These are phyloP conservation scores for Spodoptera picta DNA, from an alignment of 2,888 invertebrate genomes.

Conservation along the genomic window DNA sequence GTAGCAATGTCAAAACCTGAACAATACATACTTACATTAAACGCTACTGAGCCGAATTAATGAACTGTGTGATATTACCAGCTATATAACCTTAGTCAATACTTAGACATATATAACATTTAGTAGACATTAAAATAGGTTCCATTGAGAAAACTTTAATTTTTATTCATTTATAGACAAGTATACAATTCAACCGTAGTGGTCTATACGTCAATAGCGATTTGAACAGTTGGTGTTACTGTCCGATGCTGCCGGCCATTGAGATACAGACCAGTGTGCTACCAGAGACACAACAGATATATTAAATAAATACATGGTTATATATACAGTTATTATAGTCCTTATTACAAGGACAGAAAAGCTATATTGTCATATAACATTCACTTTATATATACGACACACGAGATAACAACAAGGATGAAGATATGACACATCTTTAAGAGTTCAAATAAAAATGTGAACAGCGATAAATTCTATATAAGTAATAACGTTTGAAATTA, in stretches of 20 bases:
- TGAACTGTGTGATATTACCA: conserved; percentile 74
- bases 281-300: conserved; percentile 70
- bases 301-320: conserved; percentile 65
- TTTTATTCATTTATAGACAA: conserved; percentile 64
- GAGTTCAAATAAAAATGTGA: conserved; percentile 69
- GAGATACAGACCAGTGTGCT: conserved; percentile 70
- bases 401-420: conserved; percentile 83
- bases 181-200: conserved; percentile 69
- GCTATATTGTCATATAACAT: conserved; percentile 87
- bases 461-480: conserved; percentile 78
- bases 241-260: conserved; percentile 60
- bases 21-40: conserved; percentile 72
- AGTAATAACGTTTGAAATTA: conserved; percentile 72
- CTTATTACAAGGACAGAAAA: conserved; percentile 66
- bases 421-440: conserved; percentile 81
- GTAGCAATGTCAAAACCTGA: conserved; percentile 87
- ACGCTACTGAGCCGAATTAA: conserved; percentile 81
- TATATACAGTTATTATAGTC: conserved; percentile 72
- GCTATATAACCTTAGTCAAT: conserved; percentile 78
- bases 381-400: conserved; percentile 77
- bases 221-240: conserved; percentile 27
- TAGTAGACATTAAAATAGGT: conserved; percentile 85
- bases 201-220: conserved; percentile 72
- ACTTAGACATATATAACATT: conserved; percentile 88
- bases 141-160: conserved; percentile 75